Evolutionary conservation across 1,140 invertebrate species (phyloP).

Genomic region (Parapsyche elsis): DNA sequence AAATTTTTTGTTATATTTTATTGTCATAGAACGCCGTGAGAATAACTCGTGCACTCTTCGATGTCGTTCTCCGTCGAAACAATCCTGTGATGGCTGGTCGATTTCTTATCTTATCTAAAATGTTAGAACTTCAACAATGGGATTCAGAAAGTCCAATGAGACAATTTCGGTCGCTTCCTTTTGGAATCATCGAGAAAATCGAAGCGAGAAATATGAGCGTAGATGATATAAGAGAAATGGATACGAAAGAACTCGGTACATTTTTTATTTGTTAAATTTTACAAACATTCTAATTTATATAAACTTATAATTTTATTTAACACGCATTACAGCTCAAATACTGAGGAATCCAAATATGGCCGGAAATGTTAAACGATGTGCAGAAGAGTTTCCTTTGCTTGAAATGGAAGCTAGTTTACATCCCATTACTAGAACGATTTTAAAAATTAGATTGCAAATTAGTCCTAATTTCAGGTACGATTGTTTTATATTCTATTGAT

Average conservation of each 20-base stretch:
- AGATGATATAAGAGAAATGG: conserved; percentile 86
- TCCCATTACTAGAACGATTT: conserved; percentile 93
- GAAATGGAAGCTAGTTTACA: conserved; percentile 87
- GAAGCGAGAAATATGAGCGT: conserved; percentile 81
- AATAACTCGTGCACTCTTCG: conserved; percentile 93
- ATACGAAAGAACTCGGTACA: conserved; percentile 85
- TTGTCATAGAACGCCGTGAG: conserved; percentile 84
- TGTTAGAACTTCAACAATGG: conserved; percentile 93
- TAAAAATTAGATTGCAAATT: conserved; percentile 87
- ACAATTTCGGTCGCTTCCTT: conserved; percentile 85
- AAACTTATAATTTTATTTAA: not conserved
- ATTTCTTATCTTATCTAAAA: conserved; percentile 86
- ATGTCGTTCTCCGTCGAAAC: conserved; percentile 89
- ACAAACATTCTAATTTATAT: conserved; percentile 31
- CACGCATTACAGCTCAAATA: conserved; percentile 70
- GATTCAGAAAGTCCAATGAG: conserved; percentile 85
- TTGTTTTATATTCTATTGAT: conserved; percentile 13
- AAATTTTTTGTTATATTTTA: conserved; percentile 46
- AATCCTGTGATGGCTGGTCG: conserved; percentile 89
- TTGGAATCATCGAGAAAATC: conserved; percentile 85
- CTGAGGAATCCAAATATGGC: conserved; percentile 84
- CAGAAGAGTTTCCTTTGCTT: conserved; percentile 85
- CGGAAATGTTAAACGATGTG: conserved; percentile 82
- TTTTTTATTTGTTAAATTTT: conserved; percentile 51
- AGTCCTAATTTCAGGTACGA: conserved; percentile 80